Conservation (phyloP, 2,888 invertebrate species). For the Drosophila monieri region DNA sequence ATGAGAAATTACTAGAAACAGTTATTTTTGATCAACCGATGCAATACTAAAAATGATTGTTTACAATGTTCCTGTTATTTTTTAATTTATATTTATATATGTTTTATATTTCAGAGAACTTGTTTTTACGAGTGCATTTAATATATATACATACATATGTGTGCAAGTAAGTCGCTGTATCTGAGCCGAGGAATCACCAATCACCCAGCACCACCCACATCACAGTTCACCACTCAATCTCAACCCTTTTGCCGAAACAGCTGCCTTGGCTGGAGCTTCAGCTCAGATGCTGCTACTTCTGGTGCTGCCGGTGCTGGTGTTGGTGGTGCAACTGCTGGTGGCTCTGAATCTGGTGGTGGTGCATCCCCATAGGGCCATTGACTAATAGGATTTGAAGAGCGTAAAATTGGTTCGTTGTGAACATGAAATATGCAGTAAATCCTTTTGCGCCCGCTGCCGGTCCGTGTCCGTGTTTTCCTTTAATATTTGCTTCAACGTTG, state of each 20-base stretch:
- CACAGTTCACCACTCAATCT: conserved; percentile 20
- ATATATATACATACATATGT: conserved; percentile 15
- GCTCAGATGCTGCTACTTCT: conserved; percentile 18
- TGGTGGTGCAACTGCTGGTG: conserved; percentile 27
- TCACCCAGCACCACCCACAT: conserved; percentile 26
- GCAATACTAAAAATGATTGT: neutral
- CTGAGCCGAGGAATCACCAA: conserved; percentile 60
- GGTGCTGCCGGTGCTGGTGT: conserved; percentile 21
- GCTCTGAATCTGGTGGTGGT: conserved; percentile 24
- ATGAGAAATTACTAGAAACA: neutral
- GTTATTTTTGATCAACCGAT: neutral
- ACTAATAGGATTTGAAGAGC: conserved; percentile 85
- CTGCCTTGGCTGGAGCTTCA: conserved; percentile 60
- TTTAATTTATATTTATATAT: neutral
- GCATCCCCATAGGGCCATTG: conserved; percentile 82
- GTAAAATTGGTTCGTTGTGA: conserved; percentile 85
- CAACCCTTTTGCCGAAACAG: conserved; percentile 72
- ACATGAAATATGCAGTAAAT: conserved; percentile 85
- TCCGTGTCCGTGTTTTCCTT: conserved; percentile 70
- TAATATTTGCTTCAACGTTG: conserved; percentile 73
- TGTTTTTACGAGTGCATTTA: neutral
- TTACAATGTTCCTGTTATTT: neutral
- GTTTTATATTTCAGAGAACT: too few species aligned
- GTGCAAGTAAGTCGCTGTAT: conserved; percentile 71
- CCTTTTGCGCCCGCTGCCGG: conserved; percentile 74